Conservation (phyloP, 2,797 vertebrate species). For the Chelon auratus region DNA sequence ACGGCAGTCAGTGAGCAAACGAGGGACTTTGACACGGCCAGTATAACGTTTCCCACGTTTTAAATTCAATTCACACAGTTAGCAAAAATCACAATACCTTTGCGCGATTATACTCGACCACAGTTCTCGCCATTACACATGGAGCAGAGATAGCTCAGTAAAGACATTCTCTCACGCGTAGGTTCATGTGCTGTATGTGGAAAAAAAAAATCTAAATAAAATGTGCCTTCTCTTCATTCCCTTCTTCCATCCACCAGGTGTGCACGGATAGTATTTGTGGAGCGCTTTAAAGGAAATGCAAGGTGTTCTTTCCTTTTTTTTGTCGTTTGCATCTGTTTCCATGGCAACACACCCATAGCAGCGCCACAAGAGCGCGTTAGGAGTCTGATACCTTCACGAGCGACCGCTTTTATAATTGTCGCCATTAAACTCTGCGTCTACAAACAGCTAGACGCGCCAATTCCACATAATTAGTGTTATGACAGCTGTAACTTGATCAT, state of each 20-base stretch:
- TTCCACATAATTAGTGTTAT: slow-evolving; percentile 20
- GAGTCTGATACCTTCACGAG: slow-evolving; percentile 11
- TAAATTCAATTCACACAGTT: not conserved
- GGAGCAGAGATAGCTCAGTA: too few relatives aligned
- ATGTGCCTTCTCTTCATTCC: not conserved
- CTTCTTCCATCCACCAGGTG: slow-evolving; percentile 5
- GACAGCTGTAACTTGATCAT: slow-evolving; percentile 14
- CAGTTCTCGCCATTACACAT: too few relatives aligned
- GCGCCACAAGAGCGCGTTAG: not conserved
- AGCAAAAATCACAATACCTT: not conserved
- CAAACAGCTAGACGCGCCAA: slow-evolving; percentile 2
- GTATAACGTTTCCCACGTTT: not conserved
- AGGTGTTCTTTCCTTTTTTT: slow-evolving; percentile 33
- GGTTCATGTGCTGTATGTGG: too few relatives aligned
- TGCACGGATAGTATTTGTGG: slow-evolving; percentile 12
- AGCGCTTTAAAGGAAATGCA: slow-evolving; percentile 23
- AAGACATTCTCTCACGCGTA: too few relatives aligned
- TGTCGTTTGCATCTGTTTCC: slow-evolving; percentile 52
- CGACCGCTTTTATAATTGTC: slow-evolving; percentile 11
- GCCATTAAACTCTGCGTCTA: slow-evolving; percentile 14
- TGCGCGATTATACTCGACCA: too few relatives aligned
- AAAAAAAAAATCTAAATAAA: not conserved
- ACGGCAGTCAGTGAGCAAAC: not conserved
- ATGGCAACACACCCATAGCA: slow-evolving; percentile 38
- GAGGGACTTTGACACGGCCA: not conserved